These are phyloP conservation scores for Coregonus suidteri DNA, from an alignment of 2,797 vertebrate species.

Conservation along the genomic window DNA sequence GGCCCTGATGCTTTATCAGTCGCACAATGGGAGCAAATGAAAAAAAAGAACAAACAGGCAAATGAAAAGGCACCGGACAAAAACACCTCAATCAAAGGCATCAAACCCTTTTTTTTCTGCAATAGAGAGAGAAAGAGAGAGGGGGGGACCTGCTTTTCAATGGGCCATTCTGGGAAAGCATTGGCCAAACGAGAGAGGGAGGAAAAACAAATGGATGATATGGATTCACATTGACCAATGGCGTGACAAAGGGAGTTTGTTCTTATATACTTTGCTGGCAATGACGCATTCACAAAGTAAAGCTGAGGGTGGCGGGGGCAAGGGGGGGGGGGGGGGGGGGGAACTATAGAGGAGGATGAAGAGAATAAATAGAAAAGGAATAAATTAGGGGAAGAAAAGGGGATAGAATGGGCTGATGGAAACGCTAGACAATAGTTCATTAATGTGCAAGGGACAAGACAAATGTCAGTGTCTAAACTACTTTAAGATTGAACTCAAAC, in stretches of 20 bases:
- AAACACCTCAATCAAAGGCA: slow-evolving; percentile 57
- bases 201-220: slow-evolving; percentile 55
- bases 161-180: slow-evolving; percentile 47
- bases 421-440: neutral
- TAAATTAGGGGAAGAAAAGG: neutral
- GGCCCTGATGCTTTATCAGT: slow-evolving; percentile 61
- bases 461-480: slow-evolving; percentile 27
- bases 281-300: slow-evolving; percentile 62
- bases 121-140: slow-evolving; percentile 34
- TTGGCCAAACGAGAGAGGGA: slow-evolving; percentile 58
- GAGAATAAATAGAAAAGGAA: slow-evolving; percentile 12
- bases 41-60: slow-evolving; percentile 43
- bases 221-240: slow-evolving; percentile 54
- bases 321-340: slow-evolving; percentile 12
- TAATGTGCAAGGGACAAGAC: neutral
- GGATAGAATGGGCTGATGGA: neutral
- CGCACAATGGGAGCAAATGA: slow-evolving; percentile 47
- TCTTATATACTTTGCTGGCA: slow-evolving; percentile 63
- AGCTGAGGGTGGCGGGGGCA: slow-evolving; percentile 31
- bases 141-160: slow-evolving; percentile 51
- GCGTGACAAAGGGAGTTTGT: slow-evolving; percentile 64
- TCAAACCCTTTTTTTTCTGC: slow-evolving; percentile 49
- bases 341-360: slow-evolving; percentile 19
- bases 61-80: slow-evolving; percentile 58
- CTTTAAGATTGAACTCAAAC: slow-evolving; percentile 5